Evolutionary conservation across 2,113 vertebrate species (phyloP).

Genomic region (Syrrhaptes paradoxus): DNA sequence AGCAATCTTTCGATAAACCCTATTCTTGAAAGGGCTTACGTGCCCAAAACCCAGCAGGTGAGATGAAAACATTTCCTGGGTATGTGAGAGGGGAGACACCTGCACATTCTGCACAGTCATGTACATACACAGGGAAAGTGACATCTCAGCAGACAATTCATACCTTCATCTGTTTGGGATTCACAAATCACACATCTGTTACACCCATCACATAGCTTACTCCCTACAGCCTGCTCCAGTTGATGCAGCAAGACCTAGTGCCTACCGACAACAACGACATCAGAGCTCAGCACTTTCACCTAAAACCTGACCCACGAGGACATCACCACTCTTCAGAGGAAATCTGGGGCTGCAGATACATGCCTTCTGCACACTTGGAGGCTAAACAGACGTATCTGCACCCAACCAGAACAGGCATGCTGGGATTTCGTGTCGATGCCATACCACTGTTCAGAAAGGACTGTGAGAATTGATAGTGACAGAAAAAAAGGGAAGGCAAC

Average conservation of each 20-base stretch:
- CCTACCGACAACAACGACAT: background rate
- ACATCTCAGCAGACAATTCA: background rate
- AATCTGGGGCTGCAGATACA: background rate
- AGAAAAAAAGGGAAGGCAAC: background rate
- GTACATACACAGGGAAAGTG: background rate
- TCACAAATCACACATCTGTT: background rate
- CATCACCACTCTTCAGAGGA: background rate
- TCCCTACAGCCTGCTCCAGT: background rate
- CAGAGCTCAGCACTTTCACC: background rate
- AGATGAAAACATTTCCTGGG: background rate
- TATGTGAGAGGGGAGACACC: background rate
- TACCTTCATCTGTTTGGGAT: background rate
- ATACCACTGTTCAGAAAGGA: background rate
- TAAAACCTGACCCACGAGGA: rapidly evolving
- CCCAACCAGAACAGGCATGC: background rate
- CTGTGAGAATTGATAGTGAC: background rate
- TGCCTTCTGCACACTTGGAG: background rate
- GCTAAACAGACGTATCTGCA: background rate
- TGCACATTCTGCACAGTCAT: background rate
- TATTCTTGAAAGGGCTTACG: background rate
- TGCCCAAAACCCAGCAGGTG: background rate
- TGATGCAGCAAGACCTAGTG: background rate
- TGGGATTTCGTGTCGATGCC: rapidly evolving
- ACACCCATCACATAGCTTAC: background rate
- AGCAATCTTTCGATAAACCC: background rate